Conservation (phyloP, 2,797 vertebrate genomes). For the Galago senegalensis region DNA sequence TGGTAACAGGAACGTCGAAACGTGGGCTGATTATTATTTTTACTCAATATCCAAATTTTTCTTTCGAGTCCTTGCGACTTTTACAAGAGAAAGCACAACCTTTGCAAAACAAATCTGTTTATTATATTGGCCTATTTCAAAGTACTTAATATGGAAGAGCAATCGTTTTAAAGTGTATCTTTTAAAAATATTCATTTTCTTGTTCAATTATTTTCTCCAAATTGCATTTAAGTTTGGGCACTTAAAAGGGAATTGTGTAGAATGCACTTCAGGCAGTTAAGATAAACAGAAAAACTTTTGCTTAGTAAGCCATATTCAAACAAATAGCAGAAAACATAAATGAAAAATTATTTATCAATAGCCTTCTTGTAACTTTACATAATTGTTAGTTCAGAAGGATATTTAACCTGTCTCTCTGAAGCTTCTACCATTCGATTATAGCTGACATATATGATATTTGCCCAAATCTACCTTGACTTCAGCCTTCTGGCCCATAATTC, state of each 20-base stretch:
- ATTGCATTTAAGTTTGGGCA: not conserved
- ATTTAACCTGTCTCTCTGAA: constrained; percentile 29
- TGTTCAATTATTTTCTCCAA: not conserved
- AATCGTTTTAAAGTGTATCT: not conserved
- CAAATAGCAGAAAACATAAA: not conserved
- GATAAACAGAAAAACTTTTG: not conserved
- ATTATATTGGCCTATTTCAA: not conserved
- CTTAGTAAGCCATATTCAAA: not conserved
- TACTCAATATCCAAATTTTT: not conserved
- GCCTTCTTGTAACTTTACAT: not conserved
- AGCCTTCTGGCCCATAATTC: not conserved
- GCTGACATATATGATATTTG: not conserved
- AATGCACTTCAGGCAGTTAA: not conserved
- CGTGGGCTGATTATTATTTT: not conserved
- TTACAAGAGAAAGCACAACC: not conserved
- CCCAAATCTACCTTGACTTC: not conserved
- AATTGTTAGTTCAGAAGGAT: not conserved
- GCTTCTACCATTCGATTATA: not conserved
- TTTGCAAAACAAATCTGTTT: not conserved
- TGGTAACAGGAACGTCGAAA: not conserved
- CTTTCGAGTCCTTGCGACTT: not conserved
- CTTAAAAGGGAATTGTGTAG: constrained; percentile 8
- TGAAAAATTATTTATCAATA: not conserved
- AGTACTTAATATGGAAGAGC: not conserved
- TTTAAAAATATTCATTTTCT: not conserved